Evolutionary conservation across 2,113 vertebrate genomes (phyloP), one percentile per base, ranked within the genome.

Genomic region (Thamnaconus septentrionalis): DNA sequence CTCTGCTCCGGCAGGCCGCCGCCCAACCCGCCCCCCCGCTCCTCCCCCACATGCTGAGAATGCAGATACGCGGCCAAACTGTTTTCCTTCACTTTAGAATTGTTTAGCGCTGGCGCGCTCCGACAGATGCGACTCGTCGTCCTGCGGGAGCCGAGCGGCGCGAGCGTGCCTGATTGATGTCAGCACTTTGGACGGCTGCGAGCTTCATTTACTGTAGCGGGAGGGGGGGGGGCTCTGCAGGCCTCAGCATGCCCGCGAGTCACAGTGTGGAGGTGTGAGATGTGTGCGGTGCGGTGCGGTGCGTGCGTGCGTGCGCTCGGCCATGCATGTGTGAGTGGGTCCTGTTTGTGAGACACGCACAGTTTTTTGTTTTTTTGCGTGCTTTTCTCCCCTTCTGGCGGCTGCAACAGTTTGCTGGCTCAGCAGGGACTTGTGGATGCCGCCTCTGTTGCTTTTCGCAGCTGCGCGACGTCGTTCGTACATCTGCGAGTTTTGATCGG

Each of bases 81-180:
- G 68, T 76, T 85, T 78, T 55, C 64, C 68, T 60, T 73, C 71
- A 78, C 75, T 80, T 84, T 73, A 59, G 77, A 85, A 81, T 87
- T 87, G 81, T 87, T 85, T 83, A 83, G 71, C 87, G 86, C 85
- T 86, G 75, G 12, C 71, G 76, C 55, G 53, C 12, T 71, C 65
- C 78, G 77, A 85, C 86, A 85, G 86, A 89, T 87, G 87, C 67
- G 83, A 82, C 86, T 81, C 64, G 10, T n/a, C 41, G 78, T 87
- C 87, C 82, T 7, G 79, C 59, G 84, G 85, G 86, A 89, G 61
- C 69, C 10, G 4, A 68, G 71, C 59, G 54, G 63, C 58, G 74
- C 73, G 66, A 82, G 80, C 69, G 49, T 81, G 84, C 68, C 65
- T 88, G 89, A 87, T 89, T 85, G 83, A 90, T 90, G 85, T 85